Evolutionary conservation across 2,888 invertebrate species (phyloP).

Genomic region (Dryomyza anilis): DNA sequence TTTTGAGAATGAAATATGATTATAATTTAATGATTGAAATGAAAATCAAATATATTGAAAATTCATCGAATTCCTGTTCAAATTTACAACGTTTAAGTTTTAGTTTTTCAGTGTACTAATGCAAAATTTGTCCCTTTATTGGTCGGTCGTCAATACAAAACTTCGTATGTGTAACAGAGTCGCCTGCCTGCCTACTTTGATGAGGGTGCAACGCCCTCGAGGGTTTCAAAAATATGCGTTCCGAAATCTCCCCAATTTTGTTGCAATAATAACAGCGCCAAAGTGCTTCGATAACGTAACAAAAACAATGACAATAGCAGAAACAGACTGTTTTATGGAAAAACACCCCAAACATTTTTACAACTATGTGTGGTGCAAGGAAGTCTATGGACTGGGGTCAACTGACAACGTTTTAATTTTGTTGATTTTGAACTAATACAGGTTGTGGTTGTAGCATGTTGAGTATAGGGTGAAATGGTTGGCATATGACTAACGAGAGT

Average conservation of each 20-base stretch:
- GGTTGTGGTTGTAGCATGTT: background rate
- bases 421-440: background rate
- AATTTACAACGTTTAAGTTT: no score
- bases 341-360: no score
- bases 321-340: no score
- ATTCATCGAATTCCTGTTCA: no score
- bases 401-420: constrained; percentile 22
- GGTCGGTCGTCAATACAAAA: constrained; percentile 4
- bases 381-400: background rate
- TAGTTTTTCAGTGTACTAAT: no score
- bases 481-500: constrained; percentile 6
- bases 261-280: constrained; percentile 3
- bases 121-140: constrained; percentile 9
- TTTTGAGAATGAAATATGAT: no score
- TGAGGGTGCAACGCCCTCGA: background rate
- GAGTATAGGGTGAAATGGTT: background rate
- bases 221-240: constrained; percentile 14
- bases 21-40: no score
- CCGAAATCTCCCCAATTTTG: constrained; percentile 4
- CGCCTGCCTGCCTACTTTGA: constrained; percentile 27
- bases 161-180: background rate
- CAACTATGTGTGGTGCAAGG: no score
- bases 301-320: background rate
- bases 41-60: no score
- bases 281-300: background rate